These are phyloP conservation scores for Drosophila saltans DNA, from an alignment of 1,140 invertebrate species.

Conservation along the genomic window DNA sequence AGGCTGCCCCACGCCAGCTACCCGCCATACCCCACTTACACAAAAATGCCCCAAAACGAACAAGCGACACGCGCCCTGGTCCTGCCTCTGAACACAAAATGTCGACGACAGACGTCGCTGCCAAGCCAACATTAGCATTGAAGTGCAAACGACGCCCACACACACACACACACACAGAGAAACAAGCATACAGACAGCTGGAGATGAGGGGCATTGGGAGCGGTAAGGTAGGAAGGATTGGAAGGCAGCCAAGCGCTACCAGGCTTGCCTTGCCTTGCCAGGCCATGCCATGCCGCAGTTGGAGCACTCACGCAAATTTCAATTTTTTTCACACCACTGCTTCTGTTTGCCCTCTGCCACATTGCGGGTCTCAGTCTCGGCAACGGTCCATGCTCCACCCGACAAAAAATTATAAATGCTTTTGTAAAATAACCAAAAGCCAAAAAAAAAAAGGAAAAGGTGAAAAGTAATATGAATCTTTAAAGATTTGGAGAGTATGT, in stretches of 20 bases:
- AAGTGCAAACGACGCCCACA: constrained; percentile 80
- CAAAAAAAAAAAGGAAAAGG: not conserved
- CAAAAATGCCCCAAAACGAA: constrained; percentile 73
- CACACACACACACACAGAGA: constrained; percentile 56
- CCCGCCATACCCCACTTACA: constrained; percentile 29
- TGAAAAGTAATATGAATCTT: too few relatives aligned
- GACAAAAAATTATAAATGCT: constrained; percentile 28
- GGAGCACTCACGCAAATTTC: constrained; percentile 82
- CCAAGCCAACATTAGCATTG: constrained; percentile 82
- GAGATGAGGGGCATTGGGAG: constrained; percentile 17
- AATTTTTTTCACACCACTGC: constrained; percentile 82
- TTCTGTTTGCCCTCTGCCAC: constrained; percentile 75
- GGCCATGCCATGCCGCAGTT: constrained; percentile 60
- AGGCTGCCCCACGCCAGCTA: not conserved
- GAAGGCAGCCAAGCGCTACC: constrained; percentile 50
- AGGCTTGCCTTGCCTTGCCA: constrained; percentile 17
- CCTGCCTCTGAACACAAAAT: constrained; percentile 55
- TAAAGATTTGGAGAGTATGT: too few relatives aligned
- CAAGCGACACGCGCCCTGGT: constrained; percentile 76
- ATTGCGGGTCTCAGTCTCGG: constrained; percentile 48
- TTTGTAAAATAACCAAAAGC: not conserved
- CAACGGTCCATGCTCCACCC: constrained; percentile 32
- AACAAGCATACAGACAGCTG: constrained; percentile 18
- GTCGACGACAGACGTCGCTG: constrained; percentile 79
- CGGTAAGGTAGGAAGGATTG: constrained; percentile 26